Base-by-base conservation (phyloP, 2,113 vertebrate genomes). In the Thinocorus orbignyianus region DNA sequence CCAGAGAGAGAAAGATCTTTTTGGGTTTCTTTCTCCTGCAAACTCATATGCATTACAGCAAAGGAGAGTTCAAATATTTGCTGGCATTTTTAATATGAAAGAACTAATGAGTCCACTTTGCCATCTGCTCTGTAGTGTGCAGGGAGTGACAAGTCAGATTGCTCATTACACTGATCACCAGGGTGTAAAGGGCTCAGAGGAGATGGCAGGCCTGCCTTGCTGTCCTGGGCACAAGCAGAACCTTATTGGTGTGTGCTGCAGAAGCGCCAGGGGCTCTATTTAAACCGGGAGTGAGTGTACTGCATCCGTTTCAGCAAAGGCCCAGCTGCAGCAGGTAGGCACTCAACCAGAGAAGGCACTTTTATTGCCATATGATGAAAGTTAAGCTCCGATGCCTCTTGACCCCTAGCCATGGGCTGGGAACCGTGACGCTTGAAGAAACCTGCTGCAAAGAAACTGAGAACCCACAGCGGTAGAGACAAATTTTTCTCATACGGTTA, bases 301-400 rank as follows among this genome's bases (percentile, higher is more conserved):
- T 37, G 46, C 71, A 76, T 52, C 25, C 33, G 3, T 54, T 79
- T 76, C 84, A 62, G 81, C 49, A 54, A 88, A 79, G 65, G 70
- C 81, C 65, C 70, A 85, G 91, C 52, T 90, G 78, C n/a, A 65
- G 65, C 90, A 92, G 74, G 70, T 57, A 48, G 81, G 89, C 69
- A 61, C 39, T 57, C 0, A 0, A 65, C 52, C 54, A 57, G 72
- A 52, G 62, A 30, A 52, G 30, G n/a, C 0, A 0, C 25, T 66
- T 85, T 80, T 70, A 86, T 80, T 94, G 42, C n/a, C 66, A 12
- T 41, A 49, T 55, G 60, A 94, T 81, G 87, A 88, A 88, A 86
- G 51, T 10, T 60, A 77, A 76, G 46, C 74, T 93, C 84, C 22
- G 54, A 44, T 77, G 37, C 23, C 31, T 95, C 79, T 82, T 88